Base-by-base conservation (phyloP, 2,888 invertebrate genomes). In the Panzeria rudis region DNA sequence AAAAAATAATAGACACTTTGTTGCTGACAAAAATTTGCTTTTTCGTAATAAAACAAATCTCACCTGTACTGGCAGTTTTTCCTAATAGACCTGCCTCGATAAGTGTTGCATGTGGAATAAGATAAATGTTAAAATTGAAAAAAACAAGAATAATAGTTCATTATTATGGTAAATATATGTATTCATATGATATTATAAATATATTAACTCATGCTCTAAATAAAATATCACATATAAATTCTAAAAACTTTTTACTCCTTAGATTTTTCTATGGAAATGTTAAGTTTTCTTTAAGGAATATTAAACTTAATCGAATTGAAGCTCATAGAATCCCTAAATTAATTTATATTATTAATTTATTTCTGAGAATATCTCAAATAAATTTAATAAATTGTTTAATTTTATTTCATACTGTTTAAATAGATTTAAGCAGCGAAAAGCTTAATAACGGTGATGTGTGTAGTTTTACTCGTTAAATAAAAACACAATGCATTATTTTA, bases 11-110 rank as follows among this genome's bases (percentile, higher is more conserved):
- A 47, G 29, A 82, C 75, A 85, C 59, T 52, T 41, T 73, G 41
- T 62, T 61, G 52, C 29, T 64, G 38, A 17, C 56, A 56, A 25
- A 73, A 38, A 83, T 17, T 29, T 44, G 50, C 29, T 50, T 73
- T 38, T 73, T 15, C 8, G 32, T 11, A 8, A 50, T 29, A 59
- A 54, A 41, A 73, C 52, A 69, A 9, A 13, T 76, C 92, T 92
- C 91, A 92, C 92, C 92, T 92, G 91, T 88, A 86, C 87, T 91
- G 87, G 90, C 89, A 87, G 91, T 91, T 90, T 92, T 93, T 90
- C 92, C 90, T 90, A 92, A 90, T 80, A 93, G 92, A 90, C 92
- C 92, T 92, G 90, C 82, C 86, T 84, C 86, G 82, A 47, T 75
- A 54, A 78, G 50, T 76, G 83, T 86, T 82, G 81, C 86, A 87